Evolutionary conservation across 2,113 vertebrate genomes (phyloP).

Genomic region (Puntigrus tetrazona): DNA sequence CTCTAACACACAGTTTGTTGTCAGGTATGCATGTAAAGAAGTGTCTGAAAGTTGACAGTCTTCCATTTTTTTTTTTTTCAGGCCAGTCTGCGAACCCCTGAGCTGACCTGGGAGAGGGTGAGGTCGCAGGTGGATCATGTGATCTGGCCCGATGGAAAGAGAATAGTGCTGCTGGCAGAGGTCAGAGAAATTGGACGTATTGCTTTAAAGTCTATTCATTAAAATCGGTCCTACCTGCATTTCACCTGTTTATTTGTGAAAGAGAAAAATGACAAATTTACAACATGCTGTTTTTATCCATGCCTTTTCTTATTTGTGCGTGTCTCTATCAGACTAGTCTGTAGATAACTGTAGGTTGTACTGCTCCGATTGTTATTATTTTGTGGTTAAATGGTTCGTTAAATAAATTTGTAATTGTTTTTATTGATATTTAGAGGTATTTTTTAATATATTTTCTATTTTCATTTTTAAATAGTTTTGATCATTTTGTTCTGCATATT

Average conservation of each 20-base stretch:
- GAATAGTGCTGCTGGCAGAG: conserved; percentile 96
- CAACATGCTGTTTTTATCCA: no score
- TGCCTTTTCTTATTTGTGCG: no score
- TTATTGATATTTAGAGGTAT: no score
- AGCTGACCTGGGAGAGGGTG: conserved; percentile 97
- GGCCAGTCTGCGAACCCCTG: conserved; percentile 94
- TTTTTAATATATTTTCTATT: background rate
- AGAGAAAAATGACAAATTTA: no score
- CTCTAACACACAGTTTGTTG: background rate
- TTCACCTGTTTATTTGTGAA: no score
- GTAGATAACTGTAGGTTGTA: background rate
- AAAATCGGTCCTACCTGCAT: background rate
- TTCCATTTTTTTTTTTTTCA: conserved; percentile 64
- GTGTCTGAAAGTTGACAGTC: background rate
- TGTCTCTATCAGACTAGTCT: background rate
- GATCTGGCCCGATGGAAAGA: conserved; percentile 97
- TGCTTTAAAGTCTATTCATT: background rate
- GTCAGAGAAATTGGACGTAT: conserved; percentile 63
- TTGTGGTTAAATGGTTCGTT: background rate
- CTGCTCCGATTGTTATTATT: background rate
- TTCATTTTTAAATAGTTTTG: background rate
- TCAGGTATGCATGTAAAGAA: background rate
- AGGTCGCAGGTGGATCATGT: conserved; percentile 98
- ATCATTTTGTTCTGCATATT: background rate
- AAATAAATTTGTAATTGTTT: no score